Conservation (phyloP, 2,888 invertebrate genomes). For the Callyntrura sp. region DNA sequence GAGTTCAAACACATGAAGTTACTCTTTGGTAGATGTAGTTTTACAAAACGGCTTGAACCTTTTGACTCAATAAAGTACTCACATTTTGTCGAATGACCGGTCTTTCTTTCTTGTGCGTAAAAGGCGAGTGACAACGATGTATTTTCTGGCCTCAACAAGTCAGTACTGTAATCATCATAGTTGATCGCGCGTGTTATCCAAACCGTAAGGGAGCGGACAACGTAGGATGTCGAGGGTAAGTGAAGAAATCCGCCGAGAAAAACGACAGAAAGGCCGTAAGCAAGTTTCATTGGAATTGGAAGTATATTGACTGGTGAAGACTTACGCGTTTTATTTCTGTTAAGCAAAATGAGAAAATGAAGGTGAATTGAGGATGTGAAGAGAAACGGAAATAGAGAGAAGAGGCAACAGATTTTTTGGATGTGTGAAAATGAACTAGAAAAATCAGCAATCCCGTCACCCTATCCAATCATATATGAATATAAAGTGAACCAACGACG, state of each 20-base stretch:
- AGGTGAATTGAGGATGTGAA: background rate
- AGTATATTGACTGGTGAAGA: background rate
- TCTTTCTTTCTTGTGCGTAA: no score
- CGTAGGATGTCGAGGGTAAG: no score
- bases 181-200: no score
- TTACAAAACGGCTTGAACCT: no score
- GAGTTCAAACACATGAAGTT: no score
- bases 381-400: background rate
- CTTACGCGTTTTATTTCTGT: constrained; percentile 40
- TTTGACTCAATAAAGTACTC: no score
- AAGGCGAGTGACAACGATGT: no score
- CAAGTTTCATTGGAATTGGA: constrained; percentile 3
- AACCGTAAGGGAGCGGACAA: no score
- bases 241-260: background rate
- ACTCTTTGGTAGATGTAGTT: no score
- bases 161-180: no score
- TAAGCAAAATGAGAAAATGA: constrained; percentile 55
- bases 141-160: no score
- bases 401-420: constrained; percentile 48
- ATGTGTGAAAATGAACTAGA: constrained; percentile 32
- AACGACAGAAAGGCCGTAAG: background rate
- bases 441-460: background rate
- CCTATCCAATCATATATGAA: background rate
- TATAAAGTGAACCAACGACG: background rate
- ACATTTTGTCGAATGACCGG: no score